Percentiles rank a stretch among this genome's conserved stretches.
Evolutionary conservation across 1,140 invertebrate genomes (phyloP).

Genomic region (Achroia grisella): DNA sequence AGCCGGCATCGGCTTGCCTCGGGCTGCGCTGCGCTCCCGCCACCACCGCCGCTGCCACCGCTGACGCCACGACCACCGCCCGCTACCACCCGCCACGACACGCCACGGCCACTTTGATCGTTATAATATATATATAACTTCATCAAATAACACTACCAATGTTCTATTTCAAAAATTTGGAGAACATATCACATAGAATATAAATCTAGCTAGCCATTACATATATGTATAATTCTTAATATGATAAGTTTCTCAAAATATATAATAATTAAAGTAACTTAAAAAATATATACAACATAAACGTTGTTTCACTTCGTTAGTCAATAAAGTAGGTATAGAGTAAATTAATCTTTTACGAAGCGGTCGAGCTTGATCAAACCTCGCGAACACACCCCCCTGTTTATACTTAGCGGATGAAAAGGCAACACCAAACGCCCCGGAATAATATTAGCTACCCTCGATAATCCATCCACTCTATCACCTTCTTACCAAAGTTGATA

Average conservation of each 20-base stretch:
- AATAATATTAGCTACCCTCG: slow-evolving; percentile 71
- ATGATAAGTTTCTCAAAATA: too few relatives aligned
- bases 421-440: slow-evolving; percentile 68
- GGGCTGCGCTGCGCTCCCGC: slow-evolving; percentile 12
- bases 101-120: too few relatives aligned
- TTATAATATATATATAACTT: too few relatives aligned
- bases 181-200: too few relatives aligned
- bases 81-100: too few relatives aligned
- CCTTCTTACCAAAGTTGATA: slow-evolving; percentile 12
- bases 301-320: neutral
- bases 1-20: slow-evolving; percentile 30
- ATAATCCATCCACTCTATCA: slow-evolving; percentile 51
- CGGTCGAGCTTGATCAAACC: slow-evolving; percentile 59
- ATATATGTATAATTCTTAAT: too few relatives aligned
- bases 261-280: too few relatives aligned
- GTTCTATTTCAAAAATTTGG: too few relatives aligned
- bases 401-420: slow-evolving; percentile 72
- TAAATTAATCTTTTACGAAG: slow-evolving; percentile 58
- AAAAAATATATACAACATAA: too few relatives aligned
- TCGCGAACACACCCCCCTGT: slow-evolving; percentile 62
- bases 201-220: too few relatives aligned
- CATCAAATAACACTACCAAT: too few relatives aligned
- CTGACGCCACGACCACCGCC: neutral
- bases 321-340: slow-evolving; percentile 23
- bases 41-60: slow-evolving; percentile 1